Conservation (phyloP, 2,797 vertebrate genomes). For the Myotis planiceps region DNA sequence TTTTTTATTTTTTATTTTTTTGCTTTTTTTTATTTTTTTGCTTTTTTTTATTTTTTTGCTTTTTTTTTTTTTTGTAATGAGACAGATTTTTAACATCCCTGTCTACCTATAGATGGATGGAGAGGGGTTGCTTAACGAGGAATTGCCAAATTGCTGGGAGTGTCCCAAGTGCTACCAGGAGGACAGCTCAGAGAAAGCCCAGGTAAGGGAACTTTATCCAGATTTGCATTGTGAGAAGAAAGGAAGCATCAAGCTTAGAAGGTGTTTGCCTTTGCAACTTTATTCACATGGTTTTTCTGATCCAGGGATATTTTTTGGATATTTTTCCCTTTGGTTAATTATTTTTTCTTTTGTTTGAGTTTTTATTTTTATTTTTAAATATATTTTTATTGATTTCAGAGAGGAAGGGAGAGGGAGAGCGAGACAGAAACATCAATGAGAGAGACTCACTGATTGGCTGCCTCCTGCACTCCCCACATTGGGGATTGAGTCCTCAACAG, state of each 20-base stretch:
- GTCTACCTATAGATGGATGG: conserved; percentile 90
- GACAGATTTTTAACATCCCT: conserved; percentile 50
- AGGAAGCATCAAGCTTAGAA: neutral
- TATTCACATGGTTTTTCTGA: neutral
- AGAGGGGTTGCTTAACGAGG: conserved; percentile 94
- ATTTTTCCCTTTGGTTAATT: neutral
- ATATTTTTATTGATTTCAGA: neutral
- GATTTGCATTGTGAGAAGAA: neutral
- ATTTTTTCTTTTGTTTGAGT: neutral
- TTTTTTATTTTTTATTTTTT: neutral
- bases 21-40: too few relatives aligned
- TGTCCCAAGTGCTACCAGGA: conserved; percentile 96
- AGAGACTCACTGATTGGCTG: neutral
- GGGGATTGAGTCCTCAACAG: too few relatives aligned
- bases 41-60: too few relatives aligned
- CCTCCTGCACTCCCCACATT: neutral
- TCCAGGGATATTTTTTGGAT: neutral
- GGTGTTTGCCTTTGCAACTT: neutral
- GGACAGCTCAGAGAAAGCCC: conserved; percentile 89
- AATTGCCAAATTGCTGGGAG: conserved; percentile 98
- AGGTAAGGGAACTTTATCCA: conserved; percentile 86
- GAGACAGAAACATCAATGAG: neutral
- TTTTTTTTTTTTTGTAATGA: neutral
- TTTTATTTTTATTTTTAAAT: neutral
- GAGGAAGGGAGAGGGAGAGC: neutral